A percentile compares a stretch with the other conserved stretches of the same genome.
Evolutionary conservation across 1,140 invertebrate genomes (phyloP).

Genomic region (Oreohelix idahoensis): DNA sequence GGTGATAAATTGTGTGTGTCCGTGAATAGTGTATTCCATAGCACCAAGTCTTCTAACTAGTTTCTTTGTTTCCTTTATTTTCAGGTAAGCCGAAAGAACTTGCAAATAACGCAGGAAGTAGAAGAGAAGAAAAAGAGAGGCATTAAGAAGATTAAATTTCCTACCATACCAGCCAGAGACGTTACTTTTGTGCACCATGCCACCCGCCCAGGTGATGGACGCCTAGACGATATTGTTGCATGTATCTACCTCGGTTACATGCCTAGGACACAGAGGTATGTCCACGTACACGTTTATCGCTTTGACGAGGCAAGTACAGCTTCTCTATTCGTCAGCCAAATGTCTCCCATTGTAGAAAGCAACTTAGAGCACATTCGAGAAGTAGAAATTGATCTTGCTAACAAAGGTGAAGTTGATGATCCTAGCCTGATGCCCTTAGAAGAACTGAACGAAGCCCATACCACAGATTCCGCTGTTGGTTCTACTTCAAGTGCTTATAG

Average conservation of each 20-base stretch:
- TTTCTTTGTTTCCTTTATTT: neutral
- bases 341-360: constrained; percentile 87
- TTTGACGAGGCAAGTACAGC: constrained; percentile 96
- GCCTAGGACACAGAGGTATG: constrained; percentile 85
- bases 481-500: constrained; percentile 56
- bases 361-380: constrained; percentile 78
- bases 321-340: constrained; percentile 84
- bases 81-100: constrained; percentile 87
- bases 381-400: constrained; percentile 64
- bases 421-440: constrained; percentile 43
- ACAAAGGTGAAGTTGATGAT: constrained; percentile 59
- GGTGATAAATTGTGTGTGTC: no score
- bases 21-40: no score
- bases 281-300: constrained; percentile 94
- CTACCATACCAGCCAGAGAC: constrained; percentile 64
- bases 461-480: constrained; percentile 51
- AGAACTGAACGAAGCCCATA: constrained; percentile 51
- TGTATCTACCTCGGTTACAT: constrained; percentile 80
- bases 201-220: constrained; percentile 63
- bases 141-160: constrained; percentile 67
- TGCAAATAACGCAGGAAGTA: constrained; percentile 90
- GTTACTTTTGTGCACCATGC: constrained; percentile 64
- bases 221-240: constrained; percentile 85
- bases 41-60: no score
- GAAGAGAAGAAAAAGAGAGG: constrained; percentile 58